Evolutionary conservation across 2,888 invertebrate genomes (phyloP).

Genomic region (Epistrophe grossulariae): DNA sequence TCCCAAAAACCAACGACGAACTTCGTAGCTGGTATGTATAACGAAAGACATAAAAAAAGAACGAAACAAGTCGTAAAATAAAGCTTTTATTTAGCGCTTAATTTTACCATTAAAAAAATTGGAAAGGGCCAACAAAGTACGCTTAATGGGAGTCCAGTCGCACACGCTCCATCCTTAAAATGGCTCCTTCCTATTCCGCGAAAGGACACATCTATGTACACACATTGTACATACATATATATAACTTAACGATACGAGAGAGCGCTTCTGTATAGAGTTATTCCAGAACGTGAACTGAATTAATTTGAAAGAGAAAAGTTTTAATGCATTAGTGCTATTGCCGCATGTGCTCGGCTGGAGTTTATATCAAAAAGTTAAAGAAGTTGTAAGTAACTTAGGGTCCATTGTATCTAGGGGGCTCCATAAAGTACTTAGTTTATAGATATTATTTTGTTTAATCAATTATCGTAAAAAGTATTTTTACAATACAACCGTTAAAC

Average conservation of each 20-base stretch:
- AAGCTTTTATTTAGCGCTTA: conserved; percentile 77
- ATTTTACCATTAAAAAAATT: conserved; percentile 77
- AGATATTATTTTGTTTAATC: no score
- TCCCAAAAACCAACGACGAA: conserved; percentile 16
- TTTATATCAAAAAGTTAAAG: not conserved
- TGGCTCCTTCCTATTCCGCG: conserved; percentile 31
- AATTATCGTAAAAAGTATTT: no score
- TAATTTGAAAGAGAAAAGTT: conserved; percentile 69
- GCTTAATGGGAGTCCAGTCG: conserved; percentile 67
- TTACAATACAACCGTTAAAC: no score
- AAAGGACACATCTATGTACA: conserved; percentile 51
- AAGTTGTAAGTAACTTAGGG: not conserved
- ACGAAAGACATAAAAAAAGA: conserved; percentile 69
- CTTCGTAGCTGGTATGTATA: no score
- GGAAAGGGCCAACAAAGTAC: conserved; percentile 74
- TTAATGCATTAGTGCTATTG: conserved; percentile 68
- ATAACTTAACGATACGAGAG: not conserved
- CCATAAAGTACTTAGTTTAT: no score
- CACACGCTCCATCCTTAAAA: conserved; percentile 35
- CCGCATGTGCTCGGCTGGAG: conserved; percentile 11
- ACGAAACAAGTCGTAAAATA: conserved; percentile 75
- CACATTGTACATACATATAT: not conserved
- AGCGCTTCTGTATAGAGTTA: conserved; percentile 64
- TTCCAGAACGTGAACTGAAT: conserved; percentile 75
- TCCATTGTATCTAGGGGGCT: not conserved